Percentiles rank a stretch among this genome's conserved stretches.
These are phyloP conservation scores for Baryphthengus martii DNA, from an alignment of 2,113 vertebrate species.

Conservation along the genomic window DNA sequence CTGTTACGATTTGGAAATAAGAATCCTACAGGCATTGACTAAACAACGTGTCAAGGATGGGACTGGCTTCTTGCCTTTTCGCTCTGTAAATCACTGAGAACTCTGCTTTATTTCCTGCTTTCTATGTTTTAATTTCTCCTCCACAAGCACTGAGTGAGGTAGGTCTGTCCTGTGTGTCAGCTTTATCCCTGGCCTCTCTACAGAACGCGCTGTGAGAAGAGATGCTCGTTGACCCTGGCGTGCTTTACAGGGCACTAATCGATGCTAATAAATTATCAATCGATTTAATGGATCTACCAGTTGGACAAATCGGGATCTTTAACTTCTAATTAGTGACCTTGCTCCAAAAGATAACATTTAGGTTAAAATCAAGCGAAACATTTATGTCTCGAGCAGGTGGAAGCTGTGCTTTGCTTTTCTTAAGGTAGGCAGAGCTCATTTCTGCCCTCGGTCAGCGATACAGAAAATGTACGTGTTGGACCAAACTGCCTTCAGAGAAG, in stretches of 20 bases:
- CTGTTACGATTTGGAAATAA: background rate
- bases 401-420: background rate
- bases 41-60: background rate
- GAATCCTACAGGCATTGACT: background rate
- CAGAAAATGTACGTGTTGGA: background rate
- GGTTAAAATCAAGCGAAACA: background rate
- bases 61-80: background rate
- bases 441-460: fast-evolving
- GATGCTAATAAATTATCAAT: background rate
- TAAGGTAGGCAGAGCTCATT: background rate
- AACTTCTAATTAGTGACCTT: conserved; percentile 2
- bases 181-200: background rate
- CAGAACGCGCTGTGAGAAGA: background rate
- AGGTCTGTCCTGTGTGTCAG: fast-evolving
- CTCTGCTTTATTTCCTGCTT: background rate
- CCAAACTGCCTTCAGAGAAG: background rate
- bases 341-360: background rate
- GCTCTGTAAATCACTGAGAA: background rate
- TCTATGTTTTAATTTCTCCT: background rate
- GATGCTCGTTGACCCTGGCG: background rate
- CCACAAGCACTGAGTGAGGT: background rate
- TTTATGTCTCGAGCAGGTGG: background rate
- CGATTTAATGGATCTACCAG: background rate
- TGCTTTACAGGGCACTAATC: background rate
- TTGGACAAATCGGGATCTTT: background rate